These are phyloP conservation scores for Campopleginae sp. DNA, from an alignment of 2,888 invertebrate genomes.

Conservation along the genomic window DNA sequence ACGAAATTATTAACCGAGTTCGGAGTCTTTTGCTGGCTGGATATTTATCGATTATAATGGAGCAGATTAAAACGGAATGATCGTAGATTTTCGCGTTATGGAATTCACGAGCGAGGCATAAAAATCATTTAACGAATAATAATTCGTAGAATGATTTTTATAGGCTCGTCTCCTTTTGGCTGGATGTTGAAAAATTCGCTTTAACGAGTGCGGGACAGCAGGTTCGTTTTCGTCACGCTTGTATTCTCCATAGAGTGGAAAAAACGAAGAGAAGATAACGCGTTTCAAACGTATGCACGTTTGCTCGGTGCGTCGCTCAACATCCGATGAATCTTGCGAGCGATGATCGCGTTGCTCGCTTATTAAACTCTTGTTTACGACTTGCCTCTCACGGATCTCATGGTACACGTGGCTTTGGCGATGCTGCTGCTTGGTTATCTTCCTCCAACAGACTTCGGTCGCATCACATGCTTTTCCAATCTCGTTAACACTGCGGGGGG, in stretches of 20 bases:
- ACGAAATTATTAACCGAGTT: background rate
- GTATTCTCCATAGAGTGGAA: background rate
- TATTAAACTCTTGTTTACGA: conserved; percentile 67
- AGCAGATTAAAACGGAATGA: background rate
- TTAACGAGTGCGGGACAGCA: conserved; percentile 40
- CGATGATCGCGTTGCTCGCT: conserved; percentile 59
- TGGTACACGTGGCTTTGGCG: conserved; percentile 36
- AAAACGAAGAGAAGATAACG: background rate
- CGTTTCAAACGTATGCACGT: conserved; percentile 20
- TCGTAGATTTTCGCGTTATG: background rate
- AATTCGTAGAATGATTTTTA: conserved; percentile 30
- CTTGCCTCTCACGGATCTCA: conserved; percentile 35
- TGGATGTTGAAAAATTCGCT: conserved; percentile 2
- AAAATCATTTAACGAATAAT: conserved; percentile 18
- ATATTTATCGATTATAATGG: background rate
- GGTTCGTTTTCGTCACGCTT: conserved; percentile 40
- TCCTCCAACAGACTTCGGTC: conserved; percentile 54
- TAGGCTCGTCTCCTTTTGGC: background rate
- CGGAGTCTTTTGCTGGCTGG: background rate
- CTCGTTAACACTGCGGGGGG: conserved; percentile 71
- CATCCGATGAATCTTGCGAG: conserved; percentile 28
- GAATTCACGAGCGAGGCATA: conserved; percentile 4
- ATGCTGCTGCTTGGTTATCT: conserved; percentile 36
- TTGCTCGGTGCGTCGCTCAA: conserved; percentile 10
- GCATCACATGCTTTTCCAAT: conserved; percentile 67